These are phyloP conservation scores for Portevinia maculata DNA, from an alignment of 2,888 invertebrate species.

Conservation along the genomic window DNA sequence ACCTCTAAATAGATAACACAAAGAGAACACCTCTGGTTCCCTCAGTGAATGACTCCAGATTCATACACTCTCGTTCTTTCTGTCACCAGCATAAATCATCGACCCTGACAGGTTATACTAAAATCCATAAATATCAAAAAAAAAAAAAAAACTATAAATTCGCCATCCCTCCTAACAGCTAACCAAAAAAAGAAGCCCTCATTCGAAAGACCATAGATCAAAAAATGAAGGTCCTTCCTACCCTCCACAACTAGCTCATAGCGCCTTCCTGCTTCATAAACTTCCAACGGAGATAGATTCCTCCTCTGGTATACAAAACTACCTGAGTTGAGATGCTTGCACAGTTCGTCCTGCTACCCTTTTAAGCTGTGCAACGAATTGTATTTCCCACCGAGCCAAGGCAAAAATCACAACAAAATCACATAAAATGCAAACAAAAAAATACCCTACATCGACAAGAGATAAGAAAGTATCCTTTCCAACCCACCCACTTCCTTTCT, in stretches of 20 bases:
- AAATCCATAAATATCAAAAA: slow-evolving; percentile 72
- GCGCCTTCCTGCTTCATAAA: slow-evolving; percentile 43
- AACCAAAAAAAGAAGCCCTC: slow-evolving; percentile 13
- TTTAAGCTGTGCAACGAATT: slow-evolving; percentile 14
- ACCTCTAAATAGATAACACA: slow-evolving; percentile 13
- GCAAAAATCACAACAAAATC: slow-evolving; percentile 67
- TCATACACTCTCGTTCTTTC: slow-evolving; percentile 60
- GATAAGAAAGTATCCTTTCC: slow-evolving; percentile 62
- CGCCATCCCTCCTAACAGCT: slow-evolving; percentile 7
- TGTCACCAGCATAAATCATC: slow-evolving; percentile 71
- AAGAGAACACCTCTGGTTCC: background rate
- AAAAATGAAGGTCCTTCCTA: slow-evolving; percentile 62
- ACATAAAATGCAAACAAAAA: slow-evolving; percentile 16
- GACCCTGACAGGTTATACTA: slow-evolving; percentile 63
- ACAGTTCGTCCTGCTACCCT: background rate
- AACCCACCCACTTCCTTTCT: slow-evolving; percentile 47
- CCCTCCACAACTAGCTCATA: slow-evolving; percentile 6
- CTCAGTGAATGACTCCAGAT: slow-evolving; percentile 43
- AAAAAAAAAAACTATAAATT: slow-evolving; percentile 65
- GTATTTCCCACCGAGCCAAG: slow-evolving; percentile 11
- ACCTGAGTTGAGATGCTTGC: slow-evolving; percentile 21
- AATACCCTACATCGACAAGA: slow-evolving; percentile 56
- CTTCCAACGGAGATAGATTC: slow-evolving; percentile 69
- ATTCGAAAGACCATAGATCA: slow-evolving; percentile 70
- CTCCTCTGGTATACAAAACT: slow-evolving; percentile 38